These are phyloP conservation scores for Heliconius ethilla DNA, from an alignment of 2,888 invertebrate species.

Conservation along the genomic window DNA sequence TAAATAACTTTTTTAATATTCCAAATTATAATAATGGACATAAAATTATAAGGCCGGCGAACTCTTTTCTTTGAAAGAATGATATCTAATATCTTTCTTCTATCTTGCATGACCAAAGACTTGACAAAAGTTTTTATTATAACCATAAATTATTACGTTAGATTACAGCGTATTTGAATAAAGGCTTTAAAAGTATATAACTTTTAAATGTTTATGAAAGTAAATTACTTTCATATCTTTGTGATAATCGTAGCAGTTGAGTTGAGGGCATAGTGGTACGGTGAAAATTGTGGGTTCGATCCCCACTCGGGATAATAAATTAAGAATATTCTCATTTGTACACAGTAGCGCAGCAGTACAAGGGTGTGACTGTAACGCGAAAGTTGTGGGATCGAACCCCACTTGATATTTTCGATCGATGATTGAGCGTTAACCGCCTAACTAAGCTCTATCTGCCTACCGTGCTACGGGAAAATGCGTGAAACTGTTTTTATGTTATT, in stretches of 20 bases:
- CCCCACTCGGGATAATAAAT: no score
- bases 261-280: no score
- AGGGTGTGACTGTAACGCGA: no score
- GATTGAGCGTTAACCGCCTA: no score
- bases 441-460: not conserved
- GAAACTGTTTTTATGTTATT: not conserved
- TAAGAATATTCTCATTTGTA: no score
- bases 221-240: not conserved
- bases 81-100: not conserved
- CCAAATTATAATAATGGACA: not conserved
- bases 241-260: not conserved
- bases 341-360: no score
- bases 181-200: not conserved
- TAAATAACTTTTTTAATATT: not conserved
- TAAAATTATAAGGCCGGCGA: not conserved
- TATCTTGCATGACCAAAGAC: conserved; percentile 11
- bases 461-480: not conserved
- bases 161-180: conserved; percentile 6
- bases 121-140: conserved; percentile 20
- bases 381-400: no score
- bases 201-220: not conserved
- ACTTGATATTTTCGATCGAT: no score
- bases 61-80: not conserved
- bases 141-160: conserved; percentile 2
- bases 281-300: not conserved